Conservation (phyloP, 2,797 vertebrate genomes). For the Otolemur crassicaudatus region DNA sequence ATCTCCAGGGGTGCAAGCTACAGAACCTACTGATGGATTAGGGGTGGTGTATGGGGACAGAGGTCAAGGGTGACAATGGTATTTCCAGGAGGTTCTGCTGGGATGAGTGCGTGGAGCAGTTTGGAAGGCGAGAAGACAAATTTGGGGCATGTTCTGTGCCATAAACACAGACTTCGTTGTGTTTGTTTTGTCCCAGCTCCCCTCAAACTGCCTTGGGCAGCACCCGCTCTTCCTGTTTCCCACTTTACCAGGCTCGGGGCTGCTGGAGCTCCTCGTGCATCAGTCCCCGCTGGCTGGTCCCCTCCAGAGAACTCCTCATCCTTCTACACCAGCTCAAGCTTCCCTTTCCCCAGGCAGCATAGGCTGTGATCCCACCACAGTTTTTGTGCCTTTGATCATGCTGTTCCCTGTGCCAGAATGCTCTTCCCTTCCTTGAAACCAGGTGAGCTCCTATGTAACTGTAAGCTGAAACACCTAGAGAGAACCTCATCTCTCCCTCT, state of each 20-base stretch:
- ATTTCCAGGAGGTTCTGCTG: background rate
- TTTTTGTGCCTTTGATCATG: background rate
- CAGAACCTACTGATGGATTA: background rate
- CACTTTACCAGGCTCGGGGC: background rate
- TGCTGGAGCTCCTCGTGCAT: background rate
- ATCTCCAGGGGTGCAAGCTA: background rate
- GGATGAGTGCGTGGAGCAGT: background rate
- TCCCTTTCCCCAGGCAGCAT: background rate
- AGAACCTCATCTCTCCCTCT: background rate
- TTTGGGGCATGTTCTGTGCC: background rate
- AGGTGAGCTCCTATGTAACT: background rate
- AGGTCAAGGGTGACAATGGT: background rate
- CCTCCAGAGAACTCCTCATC: background rate
- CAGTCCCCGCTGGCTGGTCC: no score
- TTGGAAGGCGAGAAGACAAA: background rate
- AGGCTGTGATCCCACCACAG: fast-evolving
- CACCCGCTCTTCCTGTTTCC: background rate
- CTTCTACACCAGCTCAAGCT: background rate
- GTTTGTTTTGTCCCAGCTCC: background rate
- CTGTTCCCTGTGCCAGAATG: background rate
- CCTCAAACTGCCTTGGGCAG: background rate
- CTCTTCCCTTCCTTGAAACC: background rate
- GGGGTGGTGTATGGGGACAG: fast-evolving
- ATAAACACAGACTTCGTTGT: fast-evolving
- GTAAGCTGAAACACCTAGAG: background rate